These are phyloP conservation scores for Spea bombifrons DNA, from an alignment of 2,113 vertebrate species.

Conservation along the genomic window DNA sequence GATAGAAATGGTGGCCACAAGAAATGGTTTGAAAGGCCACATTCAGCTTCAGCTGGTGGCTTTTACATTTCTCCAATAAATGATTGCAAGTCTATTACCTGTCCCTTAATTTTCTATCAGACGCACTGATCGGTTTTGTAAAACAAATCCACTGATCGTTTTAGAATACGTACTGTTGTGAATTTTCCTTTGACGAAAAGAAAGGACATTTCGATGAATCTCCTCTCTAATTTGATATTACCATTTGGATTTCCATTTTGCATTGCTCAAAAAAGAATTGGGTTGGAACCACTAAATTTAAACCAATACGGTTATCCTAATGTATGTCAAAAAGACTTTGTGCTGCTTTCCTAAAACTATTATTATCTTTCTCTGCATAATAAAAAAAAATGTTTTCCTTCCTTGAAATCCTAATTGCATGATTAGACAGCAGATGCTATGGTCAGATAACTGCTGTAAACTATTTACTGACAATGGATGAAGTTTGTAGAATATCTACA, in stretches of 20 bases:
- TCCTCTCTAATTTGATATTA: slow-evolving; percentile 19
- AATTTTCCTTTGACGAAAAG: not conserved
- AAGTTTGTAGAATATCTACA: slow-evolving; percentile 44
- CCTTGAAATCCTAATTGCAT: slow-evolving; percentile 40
- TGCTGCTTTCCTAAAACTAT: slow-evolving; percentile 35
- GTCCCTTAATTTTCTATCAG: not conserved
- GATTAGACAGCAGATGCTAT: slow-evolving; percentile 42
- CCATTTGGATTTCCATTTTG: slow-evolving; percentile 5
- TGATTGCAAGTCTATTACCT: too few relatives aligned
- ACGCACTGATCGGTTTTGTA: not conserved
- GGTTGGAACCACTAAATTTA: slow-evolving; percentile 42
- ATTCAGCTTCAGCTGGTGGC: too few relatives aligned
- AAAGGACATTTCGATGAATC: not conserved
- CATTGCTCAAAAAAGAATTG: slow-evolving; percentile 2
- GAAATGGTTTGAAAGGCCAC: too few relatives aligned
- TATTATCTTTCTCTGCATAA: slow-evolving; percentile 38
- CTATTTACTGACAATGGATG: slow-evolving; percentile 44
- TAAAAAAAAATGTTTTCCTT: slow-evolving; percentile 27
- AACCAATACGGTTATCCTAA: not conserved
- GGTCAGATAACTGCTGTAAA: slow-evolving; percentile 41
- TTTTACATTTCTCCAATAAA: too few relatives aligned
- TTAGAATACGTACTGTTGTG: not conserved
- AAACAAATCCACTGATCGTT: not conserved
- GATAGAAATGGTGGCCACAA: too few relatives aligned
- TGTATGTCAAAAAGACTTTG: not conserved